These are phyloP conservation scores for Lichenostomus cassidix DNA, from an alignment of 2,113 vertebrate species.

Conservation along the genomic window DNA sequence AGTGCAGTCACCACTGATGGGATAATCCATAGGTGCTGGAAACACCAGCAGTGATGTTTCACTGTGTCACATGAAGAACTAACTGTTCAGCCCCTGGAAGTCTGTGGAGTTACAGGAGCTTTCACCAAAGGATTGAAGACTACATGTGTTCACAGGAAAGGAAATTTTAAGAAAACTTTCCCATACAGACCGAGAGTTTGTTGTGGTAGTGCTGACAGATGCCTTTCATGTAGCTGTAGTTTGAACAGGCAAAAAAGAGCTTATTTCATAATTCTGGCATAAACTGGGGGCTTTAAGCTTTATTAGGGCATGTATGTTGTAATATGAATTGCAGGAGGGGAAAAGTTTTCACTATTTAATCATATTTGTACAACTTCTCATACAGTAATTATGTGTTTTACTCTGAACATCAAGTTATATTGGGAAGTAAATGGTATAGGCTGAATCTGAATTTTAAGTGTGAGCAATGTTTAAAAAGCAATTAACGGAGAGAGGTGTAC, in stretches of 20 bases:
- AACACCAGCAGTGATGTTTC: not conserved
- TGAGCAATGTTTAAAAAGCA: conserved; percentile 52
- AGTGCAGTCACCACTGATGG: fast-evolving
- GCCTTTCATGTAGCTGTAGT: not conserved
- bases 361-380: conserved; percentile 37
- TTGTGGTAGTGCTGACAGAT: not conserved
- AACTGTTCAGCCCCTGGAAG: not conserved
- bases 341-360: not conserved
- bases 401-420: conserved; percentile 38
- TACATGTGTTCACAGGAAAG: not conserved
- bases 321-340: not conserved
- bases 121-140: not conserved
- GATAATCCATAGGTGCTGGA: not conserved
- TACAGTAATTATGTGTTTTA: conserved; percentile 38
- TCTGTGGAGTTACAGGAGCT: not conserved
- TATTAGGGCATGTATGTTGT: not conserved
- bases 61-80: not conserved
- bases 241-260: not conserved
- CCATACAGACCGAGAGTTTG: not conserved
- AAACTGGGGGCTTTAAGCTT: not conserved
- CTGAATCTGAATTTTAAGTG: conserved; percentile 45
- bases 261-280: not conserved
- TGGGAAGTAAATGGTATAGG: conserved; percentile 28
- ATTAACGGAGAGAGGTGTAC: conserved; percentile 11
- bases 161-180: not conserved